A percentile compares a stretch with the other conserved stretches of the same genome.
Conservation (phyloP, 1,140 invertebrate genomes). For the Subanguina moxae region DNA sequence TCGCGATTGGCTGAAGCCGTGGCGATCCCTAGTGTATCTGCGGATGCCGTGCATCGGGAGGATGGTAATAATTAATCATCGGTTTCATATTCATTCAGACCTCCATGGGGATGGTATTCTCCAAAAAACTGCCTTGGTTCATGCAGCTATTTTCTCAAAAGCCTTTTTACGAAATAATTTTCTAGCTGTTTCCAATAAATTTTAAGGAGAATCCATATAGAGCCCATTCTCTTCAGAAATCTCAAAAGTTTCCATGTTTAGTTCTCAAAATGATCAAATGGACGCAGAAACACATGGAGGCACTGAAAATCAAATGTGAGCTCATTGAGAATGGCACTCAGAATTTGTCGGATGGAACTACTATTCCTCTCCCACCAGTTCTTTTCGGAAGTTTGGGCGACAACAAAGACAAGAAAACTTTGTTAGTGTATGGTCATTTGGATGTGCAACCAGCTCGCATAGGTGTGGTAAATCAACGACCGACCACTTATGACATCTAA, state of each 20-base stretch:
- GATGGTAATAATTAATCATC: no score
- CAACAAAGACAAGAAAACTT: constrained; percentile 75
- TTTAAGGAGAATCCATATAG: no score
- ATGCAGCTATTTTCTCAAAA: no score
- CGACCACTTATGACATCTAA: neutral
- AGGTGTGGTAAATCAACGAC: no score
- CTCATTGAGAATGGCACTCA: constrained; percentile 75
- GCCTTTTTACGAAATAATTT: no score
- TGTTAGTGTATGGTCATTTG: constrained; percentile 91
- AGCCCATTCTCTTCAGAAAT: no score
- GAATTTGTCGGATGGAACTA: constrained; percentile 70
- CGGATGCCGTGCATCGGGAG: constrained; percentile 67
- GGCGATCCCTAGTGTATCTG: constrained; percentile 89
- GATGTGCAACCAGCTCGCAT: constrained; percentile 85
- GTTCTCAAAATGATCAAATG: constrained; percentile 75
- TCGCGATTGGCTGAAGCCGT: constrained; percentile 77
- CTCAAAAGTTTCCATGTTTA: no score
- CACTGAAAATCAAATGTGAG: constrained; percentile 72
- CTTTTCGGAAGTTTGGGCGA: constrained; percentile 78
- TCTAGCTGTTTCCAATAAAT: no score
- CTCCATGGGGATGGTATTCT: no score
- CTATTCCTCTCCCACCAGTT: constrained; percentile 78
- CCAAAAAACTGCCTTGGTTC: no score
- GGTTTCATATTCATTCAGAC: no score
- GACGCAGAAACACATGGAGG: constrained; percentile 71